phyloP scores from a whole-genome alignment of 2,113 vertebrate species.

The Chaetodon trifascialis region DNA sequence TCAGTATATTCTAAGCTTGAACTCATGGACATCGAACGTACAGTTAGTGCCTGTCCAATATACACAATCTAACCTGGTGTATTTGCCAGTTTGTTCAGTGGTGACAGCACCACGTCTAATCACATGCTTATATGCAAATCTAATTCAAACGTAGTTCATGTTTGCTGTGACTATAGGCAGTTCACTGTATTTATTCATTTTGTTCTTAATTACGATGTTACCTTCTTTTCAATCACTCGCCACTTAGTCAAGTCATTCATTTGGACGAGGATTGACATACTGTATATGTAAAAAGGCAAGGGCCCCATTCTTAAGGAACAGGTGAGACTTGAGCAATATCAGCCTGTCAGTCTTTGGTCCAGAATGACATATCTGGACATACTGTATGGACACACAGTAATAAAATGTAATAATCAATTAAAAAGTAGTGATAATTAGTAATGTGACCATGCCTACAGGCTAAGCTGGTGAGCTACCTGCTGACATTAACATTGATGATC shows the following conservation, averaged over 20 bases:
- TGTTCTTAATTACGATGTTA: constrained; percentile 15
- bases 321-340: no score
- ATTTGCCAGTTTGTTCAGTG: not conserved
- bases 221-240: not conserved
- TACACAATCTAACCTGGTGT: not conserved
- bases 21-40: not conserved
- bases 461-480: not conserved
- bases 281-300: no score
- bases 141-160: not conserved
- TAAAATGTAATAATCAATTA: no score
- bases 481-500: not conserved
- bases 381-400: no score
- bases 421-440: not conserved
- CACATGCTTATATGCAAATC: constrained; percentile 34
- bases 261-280: not conserved
- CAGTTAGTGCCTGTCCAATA: not conserved
- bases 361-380: no score
- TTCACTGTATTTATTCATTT: not conserved
- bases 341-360: no score
- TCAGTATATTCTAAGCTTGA: not conserved
- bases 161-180: not conserved
- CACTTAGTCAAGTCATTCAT: not conserved
- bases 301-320: no score
- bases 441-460: not conserved
- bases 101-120: constrained; percentile 1